A percentile compares a stretch with the other conserved stretches of the same genome.
Conservation (phyloP, 1,140 invertebrate species). For the Zaprionus camerounensis region DNA sequence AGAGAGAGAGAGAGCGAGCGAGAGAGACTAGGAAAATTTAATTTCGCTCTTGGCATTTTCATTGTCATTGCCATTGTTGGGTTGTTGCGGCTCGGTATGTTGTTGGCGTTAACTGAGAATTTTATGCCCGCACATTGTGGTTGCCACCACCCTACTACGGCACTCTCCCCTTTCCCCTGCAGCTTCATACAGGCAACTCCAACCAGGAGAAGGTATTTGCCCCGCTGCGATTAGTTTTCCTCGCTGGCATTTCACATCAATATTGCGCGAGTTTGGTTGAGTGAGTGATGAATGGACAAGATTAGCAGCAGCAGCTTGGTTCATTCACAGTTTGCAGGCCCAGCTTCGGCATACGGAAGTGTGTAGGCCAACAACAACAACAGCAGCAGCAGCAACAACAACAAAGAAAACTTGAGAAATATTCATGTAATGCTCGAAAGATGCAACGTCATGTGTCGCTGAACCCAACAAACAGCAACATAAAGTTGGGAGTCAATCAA, state of each 20-base stretch:
- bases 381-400: not conserved
- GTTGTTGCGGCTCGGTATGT: not conserved
- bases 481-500: not conserved
- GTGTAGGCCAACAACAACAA: constrained; percentile 38
- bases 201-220: not conserved
- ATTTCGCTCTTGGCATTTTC: constrained; percentile 40
- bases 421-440: constrained; percentile 31
- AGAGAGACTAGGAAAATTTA: constrained; percentile 19
- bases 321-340: constrained; percentile 28
- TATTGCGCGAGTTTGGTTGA: constrained; percentile 17
- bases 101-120: constrained; percentile 17
- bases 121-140: constrained; percentile 4
- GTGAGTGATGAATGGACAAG: constrained; percentile 51
- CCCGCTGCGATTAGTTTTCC: constrained; percentile 25
- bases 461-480: constrained; percentile 20
- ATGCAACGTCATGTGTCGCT: constrained; percentile 39
- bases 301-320: constrained; percentile 21
- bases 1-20: not conserved
- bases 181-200: not conserved
- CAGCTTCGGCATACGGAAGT: constrained; percentile 2
- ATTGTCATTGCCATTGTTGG: constrained; percentile 41
- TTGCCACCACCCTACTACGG: not conserved
- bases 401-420: constrained; percentile 32
- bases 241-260: constrained; percentile 15
- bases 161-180: not conserved